Percentiles rank a stretch among this genome's conserved stretches.
Evolutionary conservation across 2,888 invertebrate genomes (phyloP).

Genomic region (Slavum lentiscoides): DNA sequence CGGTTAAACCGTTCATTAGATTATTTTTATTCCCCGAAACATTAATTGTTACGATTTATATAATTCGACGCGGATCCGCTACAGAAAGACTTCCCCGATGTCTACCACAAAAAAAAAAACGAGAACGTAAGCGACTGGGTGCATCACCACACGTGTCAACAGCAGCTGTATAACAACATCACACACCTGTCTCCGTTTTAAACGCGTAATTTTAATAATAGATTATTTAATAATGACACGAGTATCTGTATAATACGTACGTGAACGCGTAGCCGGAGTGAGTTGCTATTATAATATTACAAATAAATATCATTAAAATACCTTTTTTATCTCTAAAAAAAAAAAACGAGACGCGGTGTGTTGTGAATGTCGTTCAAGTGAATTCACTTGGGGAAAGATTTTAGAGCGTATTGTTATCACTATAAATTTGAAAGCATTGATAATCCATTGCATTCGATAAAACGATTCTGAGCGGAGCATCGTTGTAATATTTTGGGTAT

Average conservation of each 20-base stretch:
- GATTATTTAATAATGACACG: too few relatives aligned
- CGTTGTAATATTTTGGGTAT: too few relatives aligned
- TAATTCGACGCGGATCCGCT: constrained; percentile 10
- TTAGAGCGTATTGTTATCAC: too few relatives aligned
- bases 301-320: background rate
- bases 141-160: constrained; percentile 34
- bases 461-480: too few relatives aligned
- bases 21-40: constrained; percentile 5
- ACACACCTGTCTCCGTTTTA: constrained; percentile 34
- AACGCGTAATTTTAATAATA: constrained; percentile 35
- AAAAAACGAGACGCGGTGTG: too few relatives aligned
- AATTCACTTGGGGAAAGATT: too few relatives aligned
- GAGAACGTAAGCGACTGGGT: constrained; percentile 19
- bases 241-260: constrained; percentile 8
- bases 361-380: too few relatives aligned
- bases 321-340: too few relatives aligned
- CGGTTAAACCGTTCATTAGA: background rate
- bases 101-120: constrained; percentile 28
- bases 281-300: constrained; percentile 2
- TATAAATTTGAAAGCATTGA: too few relatives aligned
- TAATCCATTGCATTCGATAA: too few relatives aligned
- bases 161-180: constrained; percentile 19
- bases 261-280: background rate
- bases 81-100: constrained; percentile 30
- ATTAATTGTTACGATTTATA: background rate